These are phyloP conservation scores for Oncorhynchus gorbuscha DNA, from an alignment of 2,113 vertebrate species.

Conservation along the genomic window DNA sequence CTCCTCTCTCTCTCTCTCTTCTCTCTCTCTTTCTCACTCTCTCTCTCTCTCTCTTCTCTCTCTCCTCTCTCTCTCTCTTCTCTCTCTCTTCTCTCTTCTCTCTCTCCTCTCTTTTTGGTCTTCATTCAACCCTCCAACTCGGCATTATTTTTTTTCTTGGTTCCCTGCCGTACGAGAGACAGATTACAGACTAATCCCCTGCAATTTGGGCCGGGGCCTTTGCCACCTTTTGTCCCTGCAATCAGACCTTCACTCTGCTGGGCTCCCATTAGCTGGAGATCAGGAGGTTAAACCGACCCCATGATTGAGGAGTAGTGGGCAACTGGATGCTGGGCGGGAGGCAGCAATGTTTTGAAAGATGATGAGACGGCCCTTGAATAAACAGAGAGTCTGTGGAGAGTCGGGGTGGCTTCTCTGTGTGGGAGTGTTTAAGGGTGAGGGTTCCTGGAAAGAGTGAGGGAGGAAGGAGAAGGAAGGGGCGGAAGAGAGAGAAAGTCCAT, in stretches of 20 bases:
- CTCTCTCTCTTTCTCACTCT: conserved; percentile 12
- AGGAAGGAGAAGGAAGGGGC: background rate
- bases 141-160: background rate
- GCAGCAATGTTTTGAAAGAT: conserved; percentile 59
- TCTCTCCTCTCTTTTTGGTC: conserved; percentile 26
- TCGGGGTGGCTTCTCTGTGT: background rate
- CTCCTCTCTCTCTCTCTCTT: background rate
- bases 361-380: conserved; percentile 61
- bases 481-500: background rate
- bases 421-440: conserved; percentile 12
- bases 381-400: conserved; percentile 51
- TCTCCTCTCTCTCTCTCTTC: conserved; percentile 3
- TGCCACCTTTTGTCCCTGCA: conserved; percentile 55
- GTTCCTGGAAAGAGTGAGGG: conserved; percentile 3
- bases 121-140: conserved; percentile 45
- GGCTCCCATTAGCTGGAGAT: conserved; percentile 64
- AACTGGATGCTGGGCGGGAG: background rate
- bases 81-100: conserved; percentile 17
- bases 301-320: conserved; percentile 54
- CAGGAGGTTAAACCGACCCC: conserved; percentile 58
- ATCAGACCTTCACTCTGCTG: conserved; percentile 22
- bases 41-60: conserved; percentile 12
- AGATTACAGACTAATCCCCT: conserved; percentile 67
- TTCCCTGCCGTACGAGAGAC: conserved; percentile 47
- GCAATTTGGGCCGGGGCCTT: conserved; percentile 64